Evolutionary conservation across 1,140 invertebrate genomes (phyloP), one percentile per base, ranked within the genome.

Genomic region (Drosophila setifemur): DNA sequence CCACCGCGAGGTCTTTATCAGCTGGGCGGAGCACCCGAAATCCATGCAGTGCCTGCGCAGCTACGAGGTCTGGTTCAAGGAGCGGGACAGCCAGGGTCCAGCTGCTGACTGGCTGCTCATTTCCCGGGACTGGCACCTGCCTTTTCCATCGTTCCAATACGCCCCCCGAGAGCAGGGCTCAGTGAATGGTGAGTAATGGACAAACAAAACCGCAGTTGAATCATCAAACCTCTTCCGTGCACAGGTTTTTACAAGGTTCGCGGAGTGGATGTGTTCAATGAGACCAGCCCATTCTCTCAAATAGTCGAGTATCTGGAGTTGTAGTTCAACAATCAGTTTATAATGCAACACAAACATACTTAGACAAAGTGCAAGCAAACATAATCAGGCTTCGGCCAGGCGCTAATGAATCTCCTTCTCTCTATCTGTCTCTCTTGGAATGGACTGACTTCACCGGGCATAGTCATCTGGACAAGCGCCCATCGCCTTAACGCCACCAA

Each of bases 71-170:
- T 90, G 73, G 78, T 90, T 89, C 28, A 68, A 55, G 21, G 50
- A 79, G 16, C 61, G 74, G 45, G 67, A 39, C 26, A 42, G 21
- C 9, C 12, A 23, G 19, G 18, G 37, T 5, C 25, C 18, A 0
- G 63, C 42, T 1, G 44, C 60, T n/a, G 61, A 75, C n/a, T 90
- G 87, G 86, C 40, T 29, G 11, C 29, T 58, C 2, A 81, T 90
- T 16, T 76, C 77, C 2, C 16, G 40, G 1, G 70, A 48, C 16
- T 87, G 86, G 81, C 89, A 90, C 61, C 61, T 90, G 35, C 89
- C 90, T 0, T 89, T 77, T 76, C 71, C 88, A n/a, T 89, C 81
- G 12, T 90, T 89, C 71, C 89, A 90, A 7, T 90, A 75, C 37
- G 81, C 85, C 0, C 52, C 64, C 0, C 49, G 66, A 1, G 11